Conservation (phyloP, 2,797 vertebrate species). For the Pteropus rufus region DNA sequence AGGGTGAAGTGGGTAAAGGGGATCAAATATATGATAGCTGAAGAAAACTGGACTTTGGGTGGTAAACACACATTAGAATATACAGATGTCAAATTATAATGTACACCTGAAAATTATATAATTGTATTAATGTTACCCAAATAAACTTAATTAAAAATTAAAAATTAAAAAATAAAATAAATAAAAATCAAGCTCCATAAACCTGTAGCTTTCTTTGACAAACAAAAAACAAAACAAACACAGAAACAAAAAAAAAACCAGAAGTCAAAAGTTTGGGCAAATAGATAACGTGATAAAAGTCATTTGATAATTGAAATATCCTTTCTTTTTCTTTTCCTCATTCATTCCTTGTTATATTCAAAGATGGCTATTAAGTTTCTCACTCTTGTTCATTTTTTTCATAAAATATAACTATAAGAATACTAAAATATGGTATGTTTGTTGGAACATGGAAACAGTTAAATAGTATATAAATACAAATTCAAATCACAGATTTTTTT, state of each 20-base stretch:
- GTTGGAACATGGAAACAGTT: constrained; percentile 14
- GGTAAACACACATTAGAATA: too few species aligned
- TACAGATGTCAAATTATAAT: too few species aligned
- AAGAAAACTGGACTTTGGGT: too few species aligned
- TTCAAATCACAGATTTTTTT: not conserved
- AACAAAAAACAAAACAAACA: not conserved
- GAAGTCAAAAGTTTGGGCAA: constrained; percentile 63
- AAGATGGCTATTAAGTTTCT: constrained; percentile 48
- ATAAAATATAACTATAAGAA: constrained; percentile 1
- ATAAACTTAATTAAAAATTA: too few species aligned
- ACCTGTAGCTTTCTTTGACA: constrained; percentile 58
- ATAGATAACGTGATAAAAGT: constrained; percentile 51
- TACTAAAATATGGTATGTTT: not conserved
- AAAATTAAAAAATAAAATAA: too few species aligned
- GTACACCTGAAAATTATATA: too few species aligned
- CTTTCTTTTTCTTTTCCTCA: not conserved
- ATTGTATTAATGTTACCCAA: too few species aligned
- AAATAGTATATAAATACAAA: constrained; percentile 45
- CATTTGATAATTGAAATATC: constrained; percentile 50
- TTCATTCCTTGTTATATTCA: not conserved
- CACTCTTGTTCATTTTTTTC: constrained; percentile 53
- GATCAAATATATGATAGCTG: too few species aligned
- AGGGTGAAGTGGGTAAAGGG: too few species aligned
- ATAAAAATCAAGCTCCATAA: constrained; percentile 54
- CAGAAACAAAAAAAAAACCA: not conserved